Evolutionary conservation across 1,140 invertebrate genomes (phyloP).

Genomic region (Calephelis virginiensis): DNA sequence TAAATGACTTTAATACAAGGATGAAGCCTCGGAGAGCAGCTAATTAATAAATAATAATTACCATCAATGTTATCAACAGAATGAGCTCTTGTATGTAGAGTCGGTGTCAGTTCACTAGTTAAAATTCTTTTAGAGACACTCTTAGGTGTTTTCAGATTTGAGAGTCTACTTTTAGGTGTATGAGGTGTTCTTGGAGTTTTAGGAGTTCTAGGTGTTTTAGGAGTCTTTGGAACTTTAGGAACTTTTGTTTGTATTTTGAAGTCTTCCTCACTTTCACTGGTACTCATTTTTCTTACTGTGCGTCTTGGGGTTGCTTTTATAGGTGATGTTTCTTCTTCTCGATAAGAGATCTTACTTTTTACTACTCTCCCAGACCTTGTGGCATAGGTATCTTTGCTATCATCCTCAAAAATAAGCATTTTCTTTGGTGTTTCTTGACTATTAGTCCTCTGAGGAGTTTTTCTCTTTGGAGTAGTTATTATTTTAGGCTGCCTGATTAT

Average conservation of each 20-base stretch:
- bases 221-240: constrained; percentile 36
- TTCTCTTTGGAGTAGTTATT: constrained; percentile 55
- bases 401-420: constrained; percentile 55
- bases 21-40: no score
- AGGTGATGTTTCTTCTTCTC: constrained; percentile 53
- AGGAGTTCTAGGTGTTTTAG: constrained; percentile 41
- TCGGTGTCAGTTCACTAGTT: constrained; percentile 66
- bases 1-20: no score
- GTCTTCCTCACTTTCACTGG: constrained; percentile 59
- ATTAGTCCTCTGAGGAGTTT: constrained; percentile 43
- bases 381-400: constrained; percentile 41
- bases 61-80: constrained; percentile 63
- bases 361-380: constrained; percentile 47
- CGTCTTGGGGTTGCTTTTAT: constrained; percentile 54
- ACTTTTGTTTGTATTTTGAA: constrained; percentile 45
- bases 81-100: constrained; percentile 57
- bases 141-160: constrained; percentile 41
- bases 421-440: constrained; percentile 60
- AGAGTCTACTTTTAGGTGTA: constrained; percentile 33
- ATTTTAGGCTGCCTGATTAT: constrained; percentile 62
- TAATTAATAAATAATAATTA: constrained; percentile 27
- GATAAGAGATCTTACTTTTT: constrained; percentile 44
- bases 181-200: constrained; percentile 49
- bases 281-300: constrained; percentile 33
- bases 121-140: constrained; percentile 57